Evolutionary conservation across 2,797 vertebrate species (phyloP), one percentile per base, ranked within the genome.

Genomic region (Syngnathus rostellatus): DNA sequence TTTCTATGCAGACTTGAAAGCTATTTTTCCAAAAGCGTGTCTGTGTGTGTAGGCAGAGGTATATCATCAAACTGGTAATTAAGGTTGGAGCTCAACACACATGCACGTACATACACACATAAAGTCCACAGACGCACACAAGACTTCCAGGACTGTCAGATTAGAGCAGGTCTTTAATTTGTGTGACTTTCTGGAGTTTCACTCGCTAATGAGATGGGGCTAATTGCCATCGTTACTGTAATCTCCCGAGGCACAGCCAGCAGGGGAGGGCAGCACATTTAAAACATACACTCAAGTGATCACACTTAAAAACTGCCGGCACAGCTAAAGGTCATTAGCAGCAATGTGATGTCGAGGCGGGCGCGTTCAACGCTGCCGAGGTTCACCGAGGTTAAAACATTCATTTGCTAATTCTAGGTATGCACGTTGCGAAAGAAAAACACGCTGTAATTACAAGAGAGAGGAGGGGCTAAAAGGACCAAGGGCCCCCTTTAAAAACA

Each of bases 171-270:
- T 81, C 85, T 79, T 83, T 87, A 87, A 90, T 86, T 78, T 85
- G 86, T 86, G 81, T 84, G 84, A 83, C 81, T 86, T 85, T 68
- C 80, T 87, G 72, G 85, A 90, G 84, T 89, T 87, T 87, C 66
- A 67, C 72, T 73, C 73, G 85, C 86, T 92, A 92, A 92, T 91
- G 90, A 92, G 90, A 90, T 86, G 81, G 85, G 87, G 85, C 87
- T 92, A 92, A 91, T 92, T 92, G 89, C 89, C 89, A 90, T 90
- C 82, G 88, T 90, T 89, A 88, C 87, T 86, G 82, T 90, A 90
- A 89, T 92, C 90, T 89, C 87, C 77, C 54, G 83, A 88, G 88
- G 63, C 50, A 86, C 31, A 57, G 21, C n/a, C 54, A 31, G 12
- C 10, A 31, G 6, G 81, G 61, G 81, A 83, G 84, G 86, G 89